These are phyloP conservation scores for Oedothorax gibbosus DNA, from an alignment of 1,140 invertebrate genomes.

Conservation along the genomic window DNA sequence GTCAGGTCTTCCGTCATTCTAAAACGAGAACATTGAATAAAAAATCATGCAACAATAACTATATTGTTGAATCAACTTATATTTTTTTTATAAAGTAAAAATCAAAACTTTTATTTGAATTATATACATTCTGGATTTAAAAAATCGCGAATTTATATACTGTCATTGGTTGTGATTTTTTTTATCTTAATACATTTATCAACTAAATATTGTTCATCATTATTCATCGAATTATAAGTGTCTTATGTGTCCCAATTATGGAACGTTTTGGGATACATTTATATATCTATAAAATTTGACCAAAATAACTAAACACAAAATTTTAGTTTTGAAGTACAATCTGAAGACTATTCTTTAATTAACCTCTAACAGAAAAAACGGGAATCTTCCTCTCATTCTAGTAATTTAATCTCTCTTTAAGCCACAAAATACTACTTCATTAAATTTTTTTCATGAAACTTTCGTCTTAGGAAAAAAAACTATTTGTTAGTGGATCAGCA, in stretches of 20 bases:
- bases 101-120: neutral
- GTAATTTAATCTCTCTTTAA: too few species aligned
- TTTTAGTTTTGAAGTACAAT: too few species aligned
- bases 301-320: too few species aligned
- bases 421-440: too few species aligned
- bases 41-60: neutral
- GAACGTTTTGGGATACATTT: neutral
- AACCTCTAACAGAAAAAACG: too few species aligned
- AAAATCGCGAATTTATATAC: neutral
- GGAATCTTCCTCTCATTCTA: too few species aligned
- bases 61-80: neutral
- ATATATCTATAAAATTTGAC: too few species aligned
- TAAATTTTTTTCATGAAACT: too few species aligned
- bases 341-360: too few species aligned
- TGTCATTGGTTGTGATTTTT: neutral
- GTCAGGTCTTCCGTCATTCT: slow-evolving; percentile 49
- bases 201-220: neutral
- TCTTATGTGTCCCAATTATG: neutral
- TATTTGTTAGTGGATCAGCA: too few species aligned
- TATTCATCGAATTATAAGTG: neutral
- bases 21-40: neutral
- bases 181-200: neutral
- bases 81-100: neutral
- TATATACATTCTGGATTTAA: neutral
- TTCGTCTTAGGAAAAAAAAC: too few species aligned